A percentile compares a stretch with the other conserved stretches of the same genome.
phyloP scores from a whole-genome alignment of 1,140 invertebrate species.

The Musca vetustissima region DNA sequence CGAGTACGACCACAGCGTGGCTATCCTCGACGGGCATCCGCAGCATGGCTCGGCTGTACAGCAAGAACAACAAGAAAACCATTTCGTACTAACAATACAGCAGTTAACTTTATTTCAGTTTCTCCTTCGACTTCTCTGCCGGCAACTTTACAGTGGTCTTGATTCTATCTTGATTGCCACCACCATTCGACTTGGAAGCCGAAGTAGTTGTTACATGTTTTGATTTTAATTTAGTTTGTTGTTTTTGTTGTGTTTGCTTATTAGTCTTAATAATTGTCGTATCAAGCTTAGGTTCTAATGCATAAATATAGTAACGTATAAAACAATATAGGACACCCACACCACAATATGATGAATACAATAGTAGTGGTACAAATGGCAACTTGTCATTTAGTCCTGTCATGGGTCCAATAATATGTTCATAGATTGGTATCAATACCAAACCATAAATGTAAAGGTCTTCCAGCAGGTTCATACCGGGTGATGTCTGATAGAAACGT shows the following conservation, averaged over 20 bases:
- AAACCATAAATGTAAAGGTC: constrained; percentile 73
- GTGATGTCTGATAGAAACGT: constrained; percentile 38
- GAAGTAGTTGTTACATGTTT: constrained; percentile 3
- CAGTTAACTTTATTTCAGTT: constrained; percentile 28
- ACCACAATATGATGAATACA: constrained; percentile 87
- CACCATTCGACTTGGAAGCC: neutral
- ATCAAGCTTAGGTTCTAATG: constrained; percentile 28
- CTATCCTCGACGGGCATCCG: constrained; percentile 60
- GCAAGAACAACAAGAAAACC: constrained; percentile 26
- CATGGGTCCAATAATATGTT: constrained; percentile 68
- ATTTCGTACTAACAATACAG: constrained; percentile 28
- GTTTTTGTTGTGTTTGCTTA: neutral
- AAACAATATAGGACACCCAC: constrained; percentile 79
- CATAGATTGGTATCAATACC: constrained; percentile 73
- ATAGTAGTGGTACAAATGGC: constrained; percentile 84
- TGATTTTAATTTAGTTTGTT: neutral
- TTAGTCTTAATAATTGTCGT: constrained; percentile 4
- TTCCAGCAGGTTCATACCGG: constrained; percentile 63
- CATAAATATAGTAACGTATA: constrained; percentile 64
- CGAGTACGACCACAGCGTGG: constrained; percentile 57
- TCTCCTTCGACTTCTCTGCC: constrained; percentile 7
- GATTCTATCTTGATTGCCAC: too few relatives aligned
- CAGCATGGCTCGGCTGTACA: constrained; percentile 64
- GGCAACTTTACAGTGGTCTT: neutral
- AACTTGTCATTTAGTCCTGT: constrained; percentile 65